Evolutionary conservation across 2,888 invertebrate genomes (phyloP).

Genomic region (Monochamus alternatus): DNA sequence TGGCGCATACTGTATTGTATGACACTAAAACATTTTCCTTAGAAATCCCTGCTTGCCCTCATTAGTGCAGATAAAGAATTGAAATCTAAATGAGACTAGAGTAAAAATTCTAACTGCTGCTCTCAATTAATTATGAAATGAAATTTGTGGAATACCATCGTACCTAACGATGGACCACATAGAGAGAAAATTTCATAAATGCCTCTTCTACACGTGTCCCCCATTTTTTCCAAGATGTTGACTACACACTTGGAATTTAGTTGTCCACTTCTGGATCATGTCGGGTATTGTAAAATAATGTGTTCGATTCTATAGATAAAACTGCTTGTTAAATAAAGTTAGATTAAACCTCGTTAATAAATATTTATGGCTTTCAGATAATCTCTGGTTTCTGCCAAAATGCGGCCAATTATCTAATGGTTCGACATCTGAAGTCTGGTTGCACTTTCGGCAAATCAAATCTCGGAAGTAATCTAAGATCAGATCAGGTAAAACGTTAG

Average conservation of each 20-base stretch:
- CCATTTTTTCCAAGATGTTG: constrained; percentile 24
- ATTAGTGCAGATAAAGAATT: no score
- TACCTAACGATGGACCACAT: constrained; percentile 39
- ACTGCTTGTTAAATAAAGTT: constrained; percentile 12
- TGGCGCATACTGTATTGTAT: no score
- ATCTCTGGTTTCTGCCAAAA: constrained; percentile 41
- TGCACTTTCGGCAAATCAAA: constrained; percentile 6
- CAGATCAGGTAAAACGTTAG: constrained; percentile 16
- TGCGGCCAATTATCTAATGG: constrained; percentile 45
- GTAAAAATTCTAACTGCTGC: constrained; percentile 13
- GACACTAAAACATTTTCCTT: background rate
- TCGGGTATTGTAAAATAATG: constrained; percentile 28
- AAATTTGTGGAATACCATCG: constrained; percentile 27
- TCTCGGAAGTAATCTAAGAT: constrained; percentile 12
- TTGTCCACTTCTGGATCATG: constrained; percentile 24
- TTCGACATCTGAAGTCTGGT: constrained; percentile 41
- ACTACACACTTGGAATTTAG: constrained; percentile 29
- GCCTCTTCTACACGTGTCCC: constrained; percentile 36
- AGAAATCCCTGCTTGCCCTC: background rate
- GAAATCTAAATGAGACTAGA: background rate
- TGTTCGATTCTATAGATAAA: constrained; percentile 22
- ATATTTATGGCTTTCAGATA: constrained; percentile 35
- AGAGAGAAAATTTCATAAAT: constrained; percentile 40
- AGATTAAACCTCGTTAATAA: constrained; percentile 32
- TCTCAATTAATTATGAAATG: constrained; percentile 31